A percentile compares a stretch with the other conserved stretches of the same genome.
phyloP scores from a whole-genome alignment of 1,140 invertebrate genomes.

The Listronotus oregonensis region DNA sequence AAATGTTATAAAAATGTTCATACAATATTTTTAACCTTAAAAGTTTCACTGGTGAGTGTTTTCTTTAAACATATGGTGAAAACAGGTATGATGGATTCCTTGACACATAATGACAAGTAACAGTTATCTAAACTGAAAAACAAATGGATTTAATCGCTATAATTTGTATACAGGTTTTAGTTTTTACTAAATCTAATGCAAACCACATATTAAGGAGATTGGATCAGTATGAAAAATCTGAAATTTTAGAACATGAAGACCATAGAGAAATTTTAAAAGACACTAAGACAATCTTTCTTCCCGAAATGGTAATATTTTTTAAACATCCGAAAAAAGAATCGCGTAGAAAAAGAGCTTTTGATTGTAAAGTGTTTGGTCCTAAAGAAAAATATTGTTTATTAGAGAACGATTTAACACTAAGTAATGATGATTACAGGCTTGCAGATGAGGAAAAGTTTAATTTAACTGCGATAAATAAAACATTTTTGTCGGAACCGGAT shows the following conservation, averaged over 20 bases:
- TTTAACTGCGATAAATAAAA: neutral
- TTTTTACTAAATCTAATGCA: too few relatives aligned
- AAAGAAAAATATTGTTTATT: constrained; percentile 1
- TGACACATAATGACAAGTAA: too few relatives aligned
- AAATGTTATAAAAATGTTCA: too few relatives aligned
- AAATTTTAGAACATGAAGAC: constrained; percentile 39
- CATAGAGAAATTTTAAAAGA: constrained; percentile 34
- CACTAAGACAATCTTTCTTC: constrained; percentile 36
- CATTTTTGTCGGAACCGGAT: neutral
- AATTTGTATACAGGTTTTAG: too few relatives aligned
- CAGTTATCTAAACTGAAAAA: too few relatives aligned
- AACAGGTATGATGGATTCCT: too few relatives aligned
- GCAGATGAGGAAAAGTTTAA: neutral
- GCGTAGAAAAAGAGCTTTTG: constrained; percentile 7
- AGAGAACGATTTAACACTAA: neutral
- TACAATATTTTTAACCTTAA: too few relatives aligned
- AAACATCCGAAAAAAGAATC: neutral
- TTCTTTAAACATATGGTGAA: too few relatives aligned
- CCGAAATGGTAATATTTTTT: constrained; percentile 21
- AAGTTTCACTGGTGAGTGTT: too few relatives aligned
- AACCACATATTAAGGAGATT: neutral
- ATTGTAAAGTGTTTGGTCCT: constrained; percentile 9
- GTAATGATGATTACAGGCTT: constrained; percentile 1
- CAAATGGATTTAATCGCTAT: too few relatives aligned
- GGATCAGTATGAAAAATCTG: constrained; percentile 26